Conservation (phyloP, 2,113 vertebrate genomes). For the Thalassarche chlororhynchos region DNA sequence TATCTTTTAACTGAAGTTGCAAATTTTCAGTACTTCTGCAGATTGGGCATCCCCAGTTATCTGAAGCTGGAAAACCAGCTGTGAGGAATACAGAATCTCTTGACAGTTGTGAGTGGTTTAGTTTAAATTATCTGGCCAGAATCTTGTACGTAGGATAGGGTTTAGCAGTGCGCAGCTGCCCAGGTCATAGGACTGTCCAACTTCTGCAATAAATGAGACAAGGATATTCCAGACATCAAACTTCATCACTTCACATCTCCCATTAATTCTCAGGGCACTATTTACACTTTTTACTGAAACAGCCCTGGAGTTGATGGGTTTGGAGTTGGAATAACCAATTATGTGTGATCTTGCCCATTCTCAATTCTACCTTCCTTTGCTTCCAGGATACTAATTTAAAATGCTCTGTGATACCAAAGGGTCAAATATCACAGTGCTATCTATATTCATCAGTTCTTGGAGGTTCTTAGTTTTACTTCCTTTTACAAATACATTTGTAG, state of each 20-base stretch:
- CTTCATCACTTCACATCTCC: neutral
- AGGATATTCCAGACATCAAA: neutral
- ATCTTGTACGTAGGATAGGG: neutral
- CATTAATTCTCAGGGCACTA: neutral
- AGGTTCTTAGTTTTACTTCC: neutral
- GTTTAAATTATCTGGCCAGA: neutral
- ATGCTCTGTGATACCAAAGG: neutral
- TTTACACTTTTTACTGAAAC: neutral
- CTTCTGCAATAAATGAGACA: neutral
- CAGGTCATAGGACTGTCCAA: neutral
- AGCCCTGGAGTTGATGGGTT: neutral
- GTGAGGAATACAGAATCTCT: neutral
- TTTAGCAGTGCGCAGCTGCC: neutral
- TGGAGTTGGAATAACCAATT: neutral
- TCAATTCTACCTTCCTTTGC: neutral
- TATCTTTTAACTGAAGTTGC: neutral
- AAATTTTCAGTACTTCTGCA: neutral
- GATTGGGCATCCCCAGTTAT: neutral
- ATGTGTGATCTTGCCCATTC: neutral
- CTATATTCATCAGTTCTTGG: neutral
- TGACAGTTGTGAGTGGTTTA: neutral
- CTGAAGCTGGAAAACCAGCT: neutral
- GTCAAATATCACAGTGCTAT: neutral
- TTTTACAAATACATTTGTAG: neutral
- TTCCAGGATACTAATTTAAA: neutral